Evolutionary conservation across 2,888 invertebrate genomes (phyloP), one percentile per base, ranked within the genome.

Genomic region (Phaedon cochleariae): DNA sequence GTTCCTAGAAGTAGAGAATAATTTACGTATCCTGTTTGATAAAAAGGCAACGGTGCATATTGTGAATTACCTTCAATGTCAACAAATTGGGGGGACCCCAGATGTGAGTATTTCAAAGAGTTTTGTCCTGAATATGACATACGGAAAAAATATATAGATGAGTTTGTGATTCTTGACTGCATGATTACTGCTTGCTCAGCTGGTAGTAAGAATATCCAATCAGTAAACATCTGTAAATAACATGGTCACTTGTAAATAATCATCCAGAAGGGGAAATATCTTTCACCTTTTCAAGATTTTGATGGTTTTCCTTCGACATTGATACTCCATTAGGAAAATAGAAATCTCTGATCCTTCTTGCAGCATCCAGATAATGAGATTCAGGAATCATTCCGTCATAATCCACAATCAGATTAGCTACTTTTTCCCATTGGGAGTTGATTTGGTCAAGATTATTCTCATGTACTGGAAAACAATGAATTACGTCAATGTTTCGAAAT

Each of bases 221-320:
- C 91, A 0, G 89, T 85, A 3, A 89, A 85, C 71, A 91, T 86
- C 84, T 89, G 80, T 54, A 73, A 72, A 51, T 51, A 37, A 15
- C n/a, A n/a, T n/a, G n/a, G n/a, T n/a, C n/a, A n/a, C n/a, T n/a
- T n/a, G n/a, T n/a, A n/a, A n/a, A n/a, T n/a, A n/a, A n/a, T n/a
- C n/a, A n/a, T n/a, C n/a, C n/a, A n/a, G n/a, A n/a, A n/a, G n/a
- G n/a, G n/a, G n/a, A n/a, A n/a, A n/a, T n/a, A n/a, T n/a, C n/a
- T n/a, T 41, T 6, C 48, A 31, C 29, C 29, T 45, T 21, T 29
- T 17, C 15, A 15, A 29, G 22, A 20, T 34, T 46, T 18, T 51
- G 21, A 46, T 18, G 45, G 34, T 34, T 34, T 34, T 34, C 34
- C 34, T 34, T 34, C 10, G 34, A 10, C 20, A n/a, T 41, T 6